A percentile compares a stretch with the other conserved stretches of the same genome.
Evolutionary conservation across 1,140 invertebrate genomes (phyloP).

Genomic region (Tribolium castaneum): DNA sequence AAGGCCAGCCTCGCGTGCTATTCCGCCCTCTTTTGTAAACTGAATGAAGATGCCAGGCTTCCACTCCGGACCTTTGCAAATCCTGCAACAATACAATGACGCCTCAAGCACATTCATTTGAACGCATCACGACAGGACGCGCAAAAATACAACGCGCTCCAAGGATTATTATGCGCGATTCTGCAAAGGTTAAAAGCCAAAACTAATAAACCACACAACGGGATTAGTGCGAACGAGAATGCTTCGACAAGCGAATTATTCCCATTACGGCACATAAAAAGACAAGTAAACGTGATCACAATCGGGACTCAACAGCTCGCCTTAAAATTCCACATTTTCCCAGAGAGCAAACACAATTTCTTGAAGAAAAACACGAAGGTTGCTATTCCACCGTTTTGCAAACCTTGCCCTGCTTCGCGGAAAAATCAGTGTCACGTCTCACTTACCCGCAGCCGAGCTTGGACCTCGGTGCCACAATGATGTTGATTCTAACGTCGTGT

Average conservation of each 20-base stretch:
- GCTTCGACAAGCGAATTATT: too few species aligned
- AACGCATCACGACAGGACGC: not conserved
- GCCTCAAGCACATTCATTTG: not conserved
- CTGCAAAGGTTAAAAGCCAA: slow-evolving; percentile 9
- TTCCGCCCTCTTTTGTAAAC: slow-evolving; percentile 89
- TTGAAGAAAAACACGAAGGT: too few species aligned
- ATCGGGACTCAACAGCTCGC: too few species aligned
- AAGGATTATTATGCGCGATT: not conserved
- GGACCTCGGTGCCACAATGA: slow-evolving; percentile 74
- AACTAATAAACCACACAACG: slow-evolving; percentile 7
- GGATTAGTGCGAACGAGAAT: not conserved
- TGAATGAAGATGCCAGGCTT: slow-evolving; percentile 90
- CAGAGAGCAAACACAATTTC: too few species aligned
- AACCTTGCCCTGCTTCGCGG: too few species aligned
- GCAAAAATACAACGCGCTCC: not conserved
- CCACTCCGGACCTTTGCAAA: slow-evolving; percentile 87
- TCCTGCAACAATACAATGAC: slow-evolving; percentile 64
- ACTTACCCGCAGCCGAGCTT: slow-evolving; percentile 76
- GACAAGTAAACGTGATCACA: too few species aligned
- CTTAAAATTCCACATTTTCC: too few species aligned
- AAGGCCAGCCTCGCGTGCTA: slow-evolving; percentile 87
- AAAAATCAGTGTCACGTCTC: too few species aligned
- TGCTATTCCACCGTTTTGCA: too few species aligned
- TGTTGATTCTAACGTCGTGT: slow-evolving; percentile 70
- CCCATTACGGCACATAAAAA: too few species aligned